Evolutionary conservation across 2,888 invertebrate genomes (phyloP).

Genomic region (Trachelus stipa): DNA sequence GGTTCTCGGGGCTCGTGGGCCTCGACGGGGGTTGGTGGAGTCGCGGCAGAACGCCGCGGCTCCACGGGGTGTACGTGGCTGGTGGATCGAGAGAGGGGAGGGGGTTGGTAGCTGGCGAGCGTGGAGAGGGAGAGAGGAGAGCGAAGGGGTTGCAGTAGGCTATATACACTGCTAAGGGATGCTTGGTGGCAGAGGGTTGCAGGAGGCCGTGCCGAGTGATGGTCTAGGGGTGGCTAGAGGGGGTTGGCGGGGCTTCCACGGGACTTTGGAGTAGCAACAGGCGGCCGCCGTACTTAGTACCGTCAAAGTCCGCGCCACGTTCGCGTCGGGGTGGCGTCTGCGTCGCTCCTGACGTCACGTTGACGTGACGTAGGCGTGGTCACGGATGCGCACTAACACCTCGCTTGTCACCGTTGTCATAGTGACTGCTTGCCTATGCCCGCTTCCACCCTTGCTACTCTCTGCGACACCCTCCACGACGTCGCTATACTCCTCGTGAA

Average conservation of each 20-base stretch:
- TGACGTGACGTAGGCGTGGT: conserved; percentile 66
- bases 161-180: not conserved
- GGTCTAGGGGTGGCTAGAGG: conserved; percentile 17
- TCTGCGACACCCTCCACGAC: conserved; percentile 35
- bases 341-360: conserved; percentile 59
- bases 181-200: not conserved
- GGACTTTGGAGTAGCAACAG: conserved; percentile 60
- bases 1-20: conserved; percentile 55
- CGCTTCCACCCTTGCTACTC: conserved; percentile 54
- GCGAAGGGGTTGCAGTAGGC: not conserved
- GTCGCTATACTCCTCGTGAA: not conserved
- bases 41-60: conserved; percentile 37
- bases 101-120: conserved; percentile 9
- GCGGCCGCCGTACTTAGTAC: conserved; percentile 49
- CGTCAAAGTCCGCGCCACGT: conserved; percentile 46
- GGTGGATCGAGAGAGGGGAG: conserved; percentile 17
- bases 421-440: conserved; percentile 61
- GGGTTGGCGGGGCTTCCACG: conserved; percentile 31
- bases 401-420: conserved; percentile 64
- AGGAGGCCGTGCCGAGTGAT: conserved; percentile 24
- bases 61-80: conserved; percentile 14
- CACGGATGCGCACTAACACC: conserved; percentile 66
- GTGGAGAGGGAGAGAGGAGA: conserved; percentile 17
- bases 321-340: conserved; percentile 49
- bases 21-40: conserved; percentile 46